Percentiles rank a stretch among this genome's conserved stretches.
Evolutionary conservation across 2,888 invertebrate genomes (phyloP).

Genomic region (Thymelicus acteon): DNA sequence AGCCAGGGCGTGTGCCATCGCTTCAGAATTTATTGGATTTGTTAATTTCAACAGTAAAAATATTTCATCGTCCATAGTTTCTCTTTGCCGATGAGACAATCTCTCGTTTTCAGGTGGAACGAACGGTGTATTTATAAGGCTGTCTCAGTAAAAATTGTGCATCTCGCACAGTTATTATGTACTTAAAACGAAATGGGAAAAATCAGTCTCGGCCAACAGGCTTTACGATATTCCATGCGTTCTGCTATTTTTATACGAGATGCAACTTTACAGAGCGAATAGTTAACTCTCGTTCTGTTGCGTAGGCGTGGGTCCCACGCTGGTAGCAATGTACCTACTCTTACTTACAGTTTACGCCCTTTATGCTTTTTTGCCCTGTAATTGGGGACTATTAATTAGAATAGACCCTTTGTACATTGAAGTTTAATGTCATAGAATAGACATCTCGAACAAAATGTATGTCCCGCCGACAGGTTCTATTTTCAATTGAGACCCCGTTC

Average conservation of each 20-base stretch:
- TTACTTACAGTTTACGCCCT: not conserved
- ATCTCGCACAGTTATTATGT: conserved; percentile 36
- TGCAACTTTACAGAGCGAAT: conserved; percentile 1
- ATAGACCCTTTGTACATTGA: no score
- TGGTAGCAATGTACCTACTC: not conserved
- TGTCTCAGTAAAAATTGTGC: conserved; percentile 35
- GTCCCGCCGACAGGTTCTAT: no score
- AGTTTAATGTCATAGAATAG: no score
- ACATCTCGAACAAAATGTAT: no score
- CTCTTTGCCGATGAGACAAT: conserved; percentile 5
- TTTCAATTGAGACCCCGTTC: no score
- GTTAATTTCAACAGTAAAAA: no score
- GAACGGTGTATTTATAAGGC: conserved; percentile 35
- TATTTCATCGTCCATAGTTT: not conserved
- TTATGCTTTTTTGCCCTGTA: not conserved
- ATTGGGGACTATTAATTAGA: no score
- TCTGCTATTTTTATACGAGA: conserved; percentile 16
- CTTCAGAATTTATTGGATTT: no score
- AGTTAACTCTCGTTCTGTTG: not conserved
- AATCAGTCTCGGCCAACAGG: conserved; percentile 37
- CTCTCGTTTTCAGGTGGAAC: conserved; percentile 31
- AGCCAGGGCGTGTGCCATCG: no score
- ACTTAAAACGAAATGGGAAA: conserved; percentile 36
- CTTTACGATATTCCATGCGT: conserved; percentile 5
- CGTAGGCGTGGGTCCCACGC: conserved; percentile 9